Evolutionary conservation across 2,888 invertebrate species (phyloP).

Genomic region (Meteorus colon): DNA sequence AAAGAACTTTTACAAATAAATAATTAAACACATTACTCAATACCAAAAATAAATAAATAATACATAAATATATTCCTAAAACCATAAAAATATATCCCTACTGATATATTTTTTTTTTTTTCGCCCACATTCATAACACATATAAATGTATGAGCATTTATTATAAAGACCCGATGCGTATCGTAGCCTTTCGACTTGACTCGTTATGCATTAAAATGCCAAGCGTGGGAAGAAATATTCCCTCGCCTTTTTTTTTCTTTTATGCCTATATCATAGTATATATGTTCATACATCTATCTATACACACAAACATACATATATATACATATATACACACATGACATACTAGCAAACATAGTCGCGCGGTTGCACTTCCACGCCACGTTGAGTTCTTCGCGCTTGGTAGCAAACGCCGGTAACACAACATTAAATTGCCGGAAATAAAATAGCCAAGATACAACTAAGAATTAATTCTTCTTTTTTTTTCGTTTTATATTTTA

Average conservation of each 20-base stretch:
- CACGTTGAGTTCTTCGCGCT: constrained; percentile 35
- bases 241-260: constrained; percentile 11
- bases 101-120: neutral
- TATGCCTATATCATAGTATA: constrained; percentile 2
- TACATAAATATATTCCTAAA: too few relatives aligned
- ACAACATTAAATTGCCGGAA: constrained; percentile 29
- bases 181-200: constrained; percentile 31
- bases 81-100: neutral
- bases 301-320: neutral
- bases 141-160: neutral
- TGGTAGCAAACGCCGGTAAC: constrained; percentile 20
- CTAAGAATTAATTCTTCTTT: constrained; percentile 2
- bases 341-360: neutral
- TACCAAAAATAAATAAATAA: too few relatives aligned
- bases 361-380: constrained; percentile 35
- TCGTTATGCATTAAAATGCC: constrained; percentile 35
- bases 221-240: constrained; percentile 41
- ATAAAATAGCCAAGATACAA: constrained; percentile 22
- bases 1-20: too few relatives aligned
- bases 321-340: neutral
- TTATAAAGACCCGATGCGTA: neutral
- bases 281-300: neutral
- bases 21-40: too few relatives aligned
- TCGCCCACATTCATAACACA: constrained; percentile 3
- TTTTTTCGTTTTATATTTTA: neutral